Base-by-base conservation (phyloP, 64 coral and sea anemone species). In the Actinia equina region DNA sequence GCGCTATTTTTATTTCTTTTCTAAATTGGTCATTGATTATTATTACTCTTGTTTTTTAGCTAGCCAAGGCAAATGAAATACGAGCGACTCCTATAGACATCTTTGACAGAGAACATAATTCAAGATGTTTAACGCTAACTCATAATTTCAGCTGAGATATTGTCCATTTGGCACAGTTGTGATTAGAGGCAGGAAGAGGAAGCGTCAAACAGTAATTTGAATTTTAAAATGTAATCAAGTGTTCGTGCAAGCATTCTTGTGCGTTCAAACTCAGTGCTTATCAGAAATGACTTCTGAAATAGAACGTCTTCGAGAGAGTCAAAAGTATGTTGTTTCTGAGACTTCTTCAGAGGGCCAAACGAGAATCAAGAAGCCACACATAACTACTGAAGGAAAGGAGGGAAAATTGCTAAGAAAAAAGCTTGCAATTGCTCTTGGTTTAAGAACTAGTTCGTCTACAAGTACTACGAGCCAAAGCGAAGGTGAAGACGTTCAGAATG, bases 341-440 rank as follows among this genome's bases (percentile, higher is more conserved):
- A 0, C 62, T 65, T 65, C 62, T 20, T 23, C n/a, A 23, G 62
- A 65, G n/a, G 15, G 7, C 62, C 62, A 25, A 65, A 20, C n/a
- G 62, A 20, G 19, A 65, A 65, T 10, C 62, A 5, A 65, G 22
- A 65, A 9, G 7, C 62, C 12, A 41, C 77, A 79, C n/a, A 79
- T 79, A 44, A 79, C 77, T 79, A 7, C 77, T 79, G 44, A 44
- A 79, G 77, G 77, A 41, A 79, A 79, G 44, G 77, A 79, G 7
- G 77, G 77, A 41, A 41, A 46, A 44, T 17, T 46, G 3, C 26
- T 79, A 27, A 79, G 77, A 15, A 79, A 79, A 79, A 79, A 79
- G 17, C 77, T 79, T 16, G 77, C 77, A 20, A 79, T 79, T 43
- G 77, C 77, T 46, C 27, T 79, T 16, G 77, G 77, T 37, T 79